Evolutionary conservation across 23 tunicate genomes (phyloP).

Genomic region (Styela clava): DNA sequence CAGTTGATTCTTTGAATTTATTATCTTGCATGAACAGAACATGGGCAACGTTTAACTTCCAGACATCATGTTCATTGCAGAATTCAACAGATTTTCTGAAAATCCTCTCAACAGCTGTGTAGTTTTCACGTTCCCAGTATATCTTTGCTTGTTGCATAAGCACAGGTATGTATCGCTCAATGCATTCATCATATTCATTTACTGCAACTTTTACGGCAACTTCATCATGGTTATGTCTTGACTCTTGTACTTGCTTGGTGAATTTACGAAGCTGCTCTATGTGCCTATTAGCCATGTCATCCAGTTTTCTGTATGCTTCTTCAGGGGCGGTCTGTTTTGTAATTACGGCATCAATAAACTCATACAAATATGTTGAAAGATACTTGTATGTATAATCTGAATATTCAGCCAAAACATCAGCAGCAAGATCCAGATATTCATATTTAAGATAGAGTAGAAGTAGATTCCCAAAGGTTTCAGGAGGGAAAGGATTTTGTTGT

Average conservation of each 20-base stretch:
- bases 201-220: slow-evolving; percentile 73
- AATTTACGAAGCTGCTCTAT: slow-evolving; percentile 82
- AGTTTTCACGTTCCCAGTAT: slow-evolving; percentile 95
- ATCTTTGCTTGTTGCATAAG: slow-evolving; percentile 99
- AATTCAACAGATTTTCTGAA: slow-evolving; percentile 97
- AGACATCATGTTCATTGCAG: slow-evolving; percentile 90
- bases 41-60: slow-evolving; percentile 98
- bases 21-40: slow-evolving; percentile 99
- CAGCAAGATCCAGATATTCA: slow-evolving; percentile 93
- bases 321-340: slow-evolving; percentile 88
- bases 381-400: slow-evolving; percentile 86
- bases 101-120: slow-evolving; percentile 85
- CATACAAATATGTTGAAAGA: slow-evolving; percentile 68
- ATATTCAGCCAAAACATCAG: slow-evolving; percentile 96
- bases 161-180: slow-evolving; percentile 91
- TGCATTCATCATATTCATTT: slow-evolving; percentile 82
- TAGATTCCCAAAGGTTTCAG: slow-evolving; percentile 90
- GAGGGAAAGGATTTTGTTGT: slow-evolving; percentile 74
- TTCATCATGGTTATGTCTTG: slow-evolving; percentile 85
- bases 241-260: slow-evolving; percentile 92
- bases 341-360: slow-evolving; percentile 93
- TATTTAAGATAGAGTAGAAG: slow-evolving; percentile 87
- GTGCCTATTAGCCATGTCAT: slow-evolving; percentile 87
- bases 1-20: slow-evolving; percentile 97
- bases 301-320: slow-evolving; percentile 89